Evolutionary conservation across 2,113 vertebrate species (phyloP), one percentile per base, ranked within the genome.

Genomic region (Pristiophorus japonicus): DNA sequence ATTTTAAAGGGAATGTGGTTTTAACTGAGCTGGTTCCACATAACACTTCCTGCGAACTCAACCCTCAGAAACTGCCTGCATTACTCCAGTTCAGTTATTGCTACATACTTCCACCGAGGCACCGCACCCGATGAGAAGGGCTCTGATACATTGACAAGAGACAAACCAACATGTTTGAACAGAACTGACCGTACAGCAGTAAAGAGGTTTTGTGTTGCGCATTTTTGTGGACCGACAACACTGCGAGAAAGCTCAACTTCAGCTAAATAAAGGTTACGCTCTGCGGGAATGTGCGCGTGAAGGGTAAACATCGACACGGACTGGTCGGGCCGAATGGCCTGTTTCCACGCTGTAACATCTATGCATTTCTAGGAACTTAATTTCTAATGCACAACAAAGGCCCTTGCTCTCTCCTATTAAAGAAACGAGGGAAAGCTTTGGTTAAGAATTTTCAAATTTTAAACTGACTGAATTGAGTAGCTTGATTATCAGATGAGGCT

Each of bases 1-100:
- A 94, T 94, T 94, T 94, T 63, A 63, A 94, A 94, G 42, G 14
- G 93, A 94, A 94, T 70, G 42, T 34, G 66, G 24, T 70, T 70
- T 51, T 51, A 18, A 70, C 42, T 38, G 22, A 70, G 34, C 24
- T 27, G 12, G 22, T 27, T 18, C 66, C 45, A 30, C 66, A 34
- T 0, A 67, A 34, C 59, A 22, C 14, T 70, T 67, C 63, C 20
- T 70, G 42, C 27, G n/a, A 94, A 70, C 6, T 73, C 42, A 65
- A 70, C 12, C 27, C 45, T 73, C 66, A 70, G n/a, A n/a, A 67
- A 70, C 47, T 34, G 62, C 10, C 45, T 34, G 62, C 10, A 2
- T n/a, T 70, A 30, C n/a, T 30, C 42, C 65, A 30, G 42, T 42
- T 70, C 42, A 62, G 42, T 27, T 90, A 90, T 59, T 94, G 65